Evolutionary conservation across 2,797 vertebrate genomes (phyloP).

Genomic region (Dicrostonyx torquatus): DNA sequence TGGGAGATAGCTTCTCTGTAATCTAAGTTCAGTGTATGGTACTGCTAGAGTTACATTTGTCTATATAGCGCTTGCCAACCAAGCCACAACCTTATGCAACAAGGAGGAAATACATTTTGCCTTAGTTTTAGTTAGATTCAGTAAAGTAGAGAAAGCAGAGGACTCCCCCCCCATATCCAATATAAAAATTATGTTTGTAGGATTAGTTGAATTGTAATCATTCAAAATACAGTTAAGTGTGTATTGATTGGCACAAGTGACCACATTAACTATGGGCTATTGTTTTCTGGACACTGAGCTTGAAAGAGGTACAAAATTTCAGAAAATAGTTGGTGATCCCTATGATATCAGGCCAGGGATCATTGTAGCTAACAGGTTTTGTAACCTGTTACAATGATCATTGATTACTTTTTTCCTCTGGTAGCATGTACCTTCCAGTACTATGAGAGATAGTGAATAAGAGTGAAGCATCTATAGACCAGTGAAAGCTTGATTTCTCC

Average conservation of each 20-base stretch:
- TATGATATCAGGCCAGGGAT: neutral
- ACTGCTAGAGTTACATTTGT: neutral
- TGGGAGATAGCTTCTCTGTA: neutral
- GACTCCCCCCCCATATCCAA: neutral
- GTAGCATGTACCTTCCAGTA: neutral
- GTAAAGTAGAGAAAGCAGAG: neutral
- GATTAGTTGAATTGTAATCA: neutral
- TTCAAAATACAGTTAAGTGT: neutral
- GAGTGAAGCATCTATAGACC: neutral
- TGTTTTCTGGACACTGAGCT: neutral
- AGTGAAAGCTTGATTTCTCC: neutral
- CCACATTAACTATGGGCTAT: neutral
- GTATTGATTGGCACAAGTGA: neutral
- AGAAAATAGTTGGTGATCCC: neutral
- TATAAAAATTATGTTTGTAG: neutral
- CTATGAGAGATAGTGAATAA: neutral
- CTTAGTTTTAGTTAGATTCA: constrained; percentile 5
- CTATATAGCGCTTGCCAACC: neutral
- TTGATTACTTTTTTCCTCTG: neutral
- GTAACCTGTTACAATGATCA: neutral
- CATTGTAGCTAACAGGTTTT: neutral
- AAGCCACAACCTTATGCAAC: neutral
- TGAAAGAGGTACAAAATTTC: neutral
- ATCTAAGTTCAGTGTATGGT: neutral
- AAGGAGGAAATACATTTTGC: neutral